Percentiles rank a stretch among this genome's conserved stretches.
Evolutionary conservation across 2,888 invertebrate species (phyloP).

Genomic region (Andrena chrysosceles): DNA sequence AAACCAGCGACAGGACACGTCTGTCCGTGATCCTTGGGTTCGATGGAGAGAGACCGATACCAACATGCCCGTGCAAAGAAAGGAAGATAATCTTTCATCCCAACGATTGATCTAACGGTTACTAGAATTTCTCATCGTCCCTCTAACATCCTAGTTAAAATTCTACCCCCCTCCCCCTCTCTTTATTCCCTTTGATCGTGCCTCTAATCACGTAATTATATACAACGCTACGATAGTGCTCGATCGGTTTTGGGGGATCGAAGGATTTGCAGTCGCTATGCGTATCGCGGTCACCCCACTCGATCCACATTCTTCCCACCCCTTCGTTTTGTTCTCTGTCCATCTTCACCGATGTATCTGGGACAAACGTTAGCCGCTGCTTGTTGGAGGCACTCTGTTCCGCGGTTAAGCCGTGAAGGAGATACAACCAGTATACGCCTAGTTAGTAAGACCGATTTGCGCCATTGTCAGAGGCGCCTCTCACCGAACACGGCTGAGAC

Average conservation of each 20-base stretch:
- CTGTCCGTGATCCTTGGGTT: constrained; percentile 30
- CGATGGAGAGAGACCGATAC: constrained; percentile 50
- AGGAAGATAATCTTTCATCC: not conserved
- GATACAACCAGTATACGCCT: constrained; percentile 61
- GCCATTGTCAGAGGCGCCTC: constrained; percentile 62
- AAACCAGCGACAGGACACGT: constrained; percentile 55
- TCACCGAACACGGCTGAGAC: constrained; percentile 40
- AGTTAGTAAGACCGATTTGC: constrained; percentile 66
- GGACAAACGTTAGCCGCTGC: constrained; percentile 59
- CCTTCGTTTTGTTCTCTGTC: constrained; percentile 29
- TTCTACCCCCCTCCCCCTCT: too few relatives aligned
- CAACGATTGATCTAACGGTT: constrained; percentile 16
- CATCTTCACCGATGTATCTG: constrained; percentile 39
- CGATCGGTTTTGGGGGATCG: not conserved
- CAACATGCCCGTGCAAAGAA: not conserved
- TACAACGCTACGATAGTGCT: not conserved
- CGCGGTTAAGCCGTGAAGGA: constrained; percentile 66
- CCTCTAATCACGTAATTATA: not conserved
- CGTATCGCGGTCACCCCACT: constrained; percentile 11
- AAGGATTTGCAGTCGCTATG: constrained; percentile 1
- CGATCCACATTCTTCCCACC: not conserved
- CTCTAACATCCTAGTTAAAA: not conserved
- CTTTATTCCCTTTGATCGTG: too few relatives aligned
- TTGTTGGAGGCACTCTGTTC: constrained; percentile 70
- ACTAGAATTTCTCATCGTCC: not conserved